Base-by-base conservation (phyloP, 1,140 invertebrate genomes). In the Cydia fagiglandana region DNA sequence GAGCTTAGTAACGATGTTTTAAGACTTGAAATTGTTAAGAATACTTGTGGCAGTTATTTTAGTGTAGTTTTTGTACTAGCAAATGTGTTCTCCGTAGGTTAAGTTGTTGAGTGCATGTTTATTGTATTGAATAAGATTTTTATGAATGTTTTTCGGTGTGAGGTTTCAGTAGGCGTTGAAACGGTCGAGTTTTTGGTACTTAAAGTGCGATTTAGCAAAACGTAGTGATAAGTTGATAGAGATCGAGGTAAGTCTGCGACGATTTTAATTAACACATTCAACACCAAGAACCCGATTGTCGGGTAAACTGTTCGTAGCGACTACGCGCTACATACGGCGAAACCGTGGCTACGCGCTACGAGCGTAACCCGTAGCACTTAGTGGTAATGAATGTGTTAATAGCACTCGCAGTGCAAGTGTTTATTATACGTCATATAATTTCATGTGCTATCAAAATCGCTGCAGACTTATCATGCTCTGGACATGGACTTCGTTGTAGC, bases 61-160 rank as follows among this genome's bases (percentile, higher is more conserved):
- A 76, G 73, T 78, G 74, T 74, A 78, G 73, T 64, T 75, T 74
- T 79, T 77, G 78, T 77, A 82, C 79, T 82, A 82, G 77, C 82
- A 85, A 61, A 86, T 85, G 87, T 88, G 86, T 87, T 87, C 86
- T 82, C 77, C 77, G 81, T 84, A 83, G 80, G 73, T 78, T 80
- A 82, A 83, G 79, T 66, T 64, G 73, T 77, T 24, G 66, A 70
- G 66, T 70, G 66, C 30, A 70, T 70, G 66, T 68, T 64, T 64
- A 24, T 68, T 38, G 66, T 70, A 70, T 70, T 70, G 66, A 24
- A 17, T 41, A 70, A 70, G 34, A 70, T 70, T 70, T 70, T 70
- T 38, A 70, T 38, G 38, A 68, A 45, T 70, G 66, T 70, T 38
- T 53, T 70, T 70, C 38, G 30, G 34, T 70, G 64, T 41, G 70